Evolutionary conservation across 2,888 invertebrate species (phyloP), one percentile per base, ranked within the genome.

Genomic region (Coelinius sp.): DNA sequence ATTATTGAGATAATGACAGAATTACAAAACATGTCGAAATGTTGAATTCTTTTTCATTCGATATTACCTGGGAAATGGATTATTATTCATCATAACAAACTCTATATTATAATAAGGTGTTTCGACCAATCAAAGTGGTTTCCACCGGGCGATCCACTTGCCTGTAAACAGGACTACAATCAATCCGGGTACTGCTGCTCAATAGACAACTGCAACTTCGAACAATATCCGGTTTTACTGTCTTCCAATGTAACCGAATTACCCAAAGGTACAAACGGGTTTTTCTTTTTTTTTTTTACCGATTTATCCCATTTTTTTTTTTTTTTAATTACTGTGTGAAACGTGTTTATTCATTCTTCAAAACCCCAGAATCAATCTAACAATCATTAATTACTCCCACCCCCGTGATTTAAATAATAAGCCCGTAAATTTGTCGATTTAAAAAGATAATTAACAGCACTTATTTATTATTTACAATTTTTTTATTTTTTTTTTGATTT

Each of bases 61-160:
- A 31, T 7, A 5, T 31, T 7, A 31, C 3, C 2, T 35, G 7
- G 35, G 10, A 10, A 1, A 10, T 35, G 2, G 10, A 52, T 27
- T n/a, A 14, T 24, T 14, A 17, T 4, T 59, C 20, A 59, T 53
- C 12, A 25, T 53, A 53, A 53, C 24, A 59, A 59, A n/a, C 5
- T 31, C 5, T 59, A 59, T 59, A 59, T 59, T 59, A 68, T 31
- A 70, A 70, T 88, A 85, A 90, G 91, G 87, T 91, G 91, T 85
- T 85, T 90, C 82, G 83, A 88, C 80, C 88, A 88, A 87, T 80
- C 82, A 75, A 80, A 88, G 73, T 89, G 89, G 90, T 90, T 92
- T 84, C 92, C 92, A 80, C 92, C 92, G 81, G 92, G 91, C 87
- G 87, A 88, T 80, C 90, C 92, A 62, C 83, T 84, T 78, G 86